Conservation (phyloP, 2,797 vertebrate genomes). For the Cynopterus sphinx region DNA sequence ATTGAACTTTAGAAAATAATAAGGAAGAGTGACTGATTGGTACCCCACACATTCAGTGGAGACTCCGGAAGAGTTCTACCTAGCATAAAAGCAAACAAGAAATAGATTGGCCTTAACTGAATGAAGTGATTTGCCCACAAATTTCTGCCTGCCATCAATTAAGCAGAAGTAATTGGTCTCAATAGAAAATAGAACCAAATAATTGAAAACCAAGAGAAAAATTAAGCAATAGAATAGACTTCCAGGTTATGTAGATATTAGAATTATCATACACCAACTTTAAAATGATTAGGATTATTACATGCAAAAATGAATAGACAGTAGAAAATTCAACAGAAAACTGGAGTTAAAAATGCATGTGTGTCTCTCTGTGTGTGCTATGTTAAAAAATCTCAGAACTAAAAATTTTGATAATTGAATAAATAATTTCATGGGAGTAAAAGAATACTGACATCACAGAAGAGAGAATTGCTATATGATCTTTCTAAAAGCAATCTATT, state of each 20-base stretch:
- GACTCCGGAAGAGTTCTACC: background rate
- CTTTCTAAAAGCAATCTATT: background rate
- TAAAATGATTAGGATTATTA: background rate
- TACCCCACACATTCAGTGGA: background rate
- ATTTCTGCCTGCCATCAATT: background rate
- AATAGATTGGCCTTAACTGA: background rate
- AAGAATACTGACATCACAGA: background rate
- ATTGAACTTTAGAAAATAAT: background rate
- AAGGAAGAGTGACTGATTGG: background rate
- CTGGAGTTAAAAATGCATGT: background rate
- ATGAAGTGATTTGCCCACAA: background rate
- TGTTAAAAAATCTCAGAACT: background rate
- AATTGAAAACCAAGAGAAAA: background rate
- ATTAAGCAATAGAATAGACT: background rate
- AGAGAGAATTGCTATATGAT: background rate
- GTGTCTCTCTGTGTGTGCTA: background rate
- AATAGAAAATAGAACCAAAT: background rate
- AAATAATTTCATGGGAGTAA: background rate
- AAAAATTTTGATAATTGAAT: background rate
- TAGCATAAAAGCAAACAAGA: background rate
- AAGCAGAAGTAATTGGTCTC: background rate
- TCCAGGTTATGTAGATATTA: background rate
- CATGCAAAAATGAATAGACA: background rate
- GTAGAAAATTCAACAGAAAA: background rate
- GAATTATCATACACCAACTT: background rate